Evolutionary conservation across 2,888 invertebrate species (phyloP).

Genomic region (Plutella xylostella): DNA sequence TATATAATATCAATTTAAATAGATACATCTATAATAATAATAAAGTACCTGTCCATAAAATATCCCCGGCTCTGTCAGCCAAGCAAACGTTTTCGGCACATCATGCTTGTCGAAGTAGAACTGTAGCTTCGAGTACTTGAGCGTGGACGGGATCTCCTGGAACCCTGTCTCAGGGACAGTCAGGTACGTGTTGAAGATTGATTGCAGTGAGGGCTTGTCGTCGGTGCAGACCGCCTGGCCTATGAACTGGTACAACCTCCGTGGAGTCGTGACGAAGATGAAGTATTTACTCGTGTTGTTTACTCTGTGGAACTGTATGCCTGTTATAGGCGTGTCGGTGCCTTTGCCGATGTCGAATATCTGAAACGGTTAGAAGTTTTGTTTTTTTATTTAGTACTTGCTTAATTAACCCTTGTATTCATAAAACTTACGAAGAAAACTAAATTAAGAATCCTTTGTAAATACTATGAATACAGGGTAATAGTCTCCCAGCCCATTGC

Average conservation of each 20-base stretch:
- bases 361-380: too few relatives aligned
- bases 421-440: too few relatives aligned
- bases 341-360: constrained; percentile 90
- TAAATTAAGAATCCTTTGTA: too few relatives aligned
- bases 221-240: constrained; percentile 78
- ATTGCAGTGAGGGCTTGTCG: constrained; percentile 83
- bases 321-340: constrained; percentile 84
- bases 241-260: constrained; percentile 88
- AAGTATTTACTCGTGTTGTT: constrained; percentile 80
- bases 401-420: too few relatives aligned
- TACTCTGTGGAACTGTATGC: constrained; percentile 84
- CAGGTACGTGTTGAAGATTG: constrained; percentile 82
- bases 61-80: constrained; percentile 88
- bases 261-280: constrained; percentile 86
- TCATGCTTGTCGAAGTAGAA: constrained; percentile 78
- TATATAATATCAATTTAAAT: too few relatives aligned
- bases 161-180: constrained; percentile 78
- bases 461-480: too few relatives aligned
- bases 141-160: constrained; percentile 77
- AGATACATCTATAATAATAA: too few relatives aligned
- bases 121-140: constrained; percentile 83
- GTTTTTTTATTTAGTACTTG: too few relatives aligned
- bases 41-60: constrained; percentile 82
- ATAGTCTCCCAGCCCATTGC: too few relatives aligned
- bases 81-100: constrained; percentile 84